Base-by-base conservation (phyloP, 2,888 invertebrate genomes). In the Caenorhabditis sp. region DNA sequence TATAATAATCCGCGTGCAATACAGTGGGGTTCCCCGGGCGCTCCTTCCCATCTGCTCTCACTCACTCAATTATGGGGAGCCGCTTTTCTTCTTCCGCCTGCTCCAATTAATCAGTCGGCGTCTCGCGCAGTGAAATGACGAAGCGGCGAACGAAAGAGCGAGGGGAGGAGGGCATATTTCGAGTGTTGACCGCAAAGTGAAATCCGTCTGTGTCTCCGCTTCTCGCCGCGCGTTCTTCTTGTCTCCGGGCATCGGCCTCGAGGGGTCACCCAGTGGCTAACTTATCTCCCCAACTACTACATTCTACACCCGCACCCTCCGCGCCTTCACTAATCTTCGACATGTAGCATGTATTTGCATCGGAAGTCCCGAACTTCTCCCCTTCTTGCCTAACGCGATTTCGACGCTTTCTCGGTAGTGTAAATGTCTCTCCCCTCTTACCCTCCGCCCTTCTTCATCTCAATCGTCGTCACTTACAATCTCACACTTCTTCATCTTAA, bases 101-200 rank as follows among this genome's bases (percentile, higher is more conserved):
- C 52, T 52, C 52, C 37, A 53, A 53, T 53, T 53, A 53, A 53
- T 53, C 53, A 53, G 53, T 39, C 39, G 32, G 3, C 27, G 22
- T 27, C 30, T 13, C 22, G 46, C 15, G 9, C 8, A n/a, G 27
- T 17, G 41, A 32, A 63, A 50, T 9, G 26, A 50, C 24, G 46
- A 26, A 24, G 41, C 26, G 41, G 17, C 32, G 22, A 15, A 26
- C 26, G 26, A 26, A 27, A 45, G 39, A 52, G 17, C 53, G 32
- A 39, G 39, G 43, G 37, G 24, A 39, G 48, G 58, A 32, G 56
- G 37, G 45, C 58, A 56, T 68, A 58, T 68, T 59, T 68, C 68
- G 59, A 68, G 68, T 68, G 68, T 58, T 68, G 68, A 68, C 68
- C 59, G 68, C 68, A 68, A 68, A 68, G 59, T 68, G 68, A 68